Evolutionary conservation across 2,113 vertebrate genomes (phyloP), one percentile per base, ranked within the genome.

Genomic region (Peromyscus leucopus): DNA sequence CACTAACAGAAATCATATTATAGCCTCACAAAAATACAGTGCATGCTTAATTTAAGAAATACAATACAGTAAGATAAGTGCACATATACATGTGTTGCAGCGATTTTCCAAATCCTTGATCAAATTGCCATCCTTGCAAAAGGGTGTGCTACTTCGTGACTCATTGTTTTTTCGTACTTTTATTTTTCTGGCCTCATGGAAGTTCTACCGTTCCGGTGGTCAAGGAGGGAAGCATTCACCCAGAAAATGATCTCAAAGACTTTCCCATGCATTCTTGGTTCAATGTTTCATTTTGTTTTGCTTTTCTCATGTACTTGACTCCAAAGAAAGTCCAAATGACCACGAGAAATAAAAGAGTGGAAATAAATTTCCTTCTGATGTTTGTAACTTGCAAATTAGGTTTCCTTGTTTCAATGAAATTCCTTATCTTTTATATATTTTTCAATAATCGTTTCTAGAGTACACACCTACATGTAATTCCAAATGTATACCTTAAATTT

Each of bases 261-360:
- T 85, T 80, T 97, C 84, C 71, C 65, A 57, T 55, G 69, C 88
- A 17, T 96, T 96, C 79, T 89, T 74, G 24, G 80, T 93, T 97
- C 51, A 71, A 21, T 65, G 22, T 74, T 97, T 93, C 79, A 71
- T 96, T 95, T 96, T 95, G 31, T 95, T 96, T 96, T 97, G 33
- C 67, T 94, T 97, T 95, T 95, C 69, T 61, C 84, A 82, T 74
- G 92, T 65, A 96, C 13, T 87, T 93, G 55, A 48, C 90, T 78
- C 42, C 72, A 88, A 88, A 42, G 83, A 97, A 94, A 36, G 16
- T 36, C 28, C 75, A 72, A 94, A 88, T 90, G 71, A 96, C 82
- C 4, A 93, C 88, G 75, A 89, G 31, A 79, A 72, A 63, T 51
- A 61, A 24, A 57, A 69, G 22, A 95, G 59, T 88, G 61, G 48